phyloP scores from a whole-genome alignment of 2,113 vertebrate genomes.

The Cardinalis cardinalis region DNA sequence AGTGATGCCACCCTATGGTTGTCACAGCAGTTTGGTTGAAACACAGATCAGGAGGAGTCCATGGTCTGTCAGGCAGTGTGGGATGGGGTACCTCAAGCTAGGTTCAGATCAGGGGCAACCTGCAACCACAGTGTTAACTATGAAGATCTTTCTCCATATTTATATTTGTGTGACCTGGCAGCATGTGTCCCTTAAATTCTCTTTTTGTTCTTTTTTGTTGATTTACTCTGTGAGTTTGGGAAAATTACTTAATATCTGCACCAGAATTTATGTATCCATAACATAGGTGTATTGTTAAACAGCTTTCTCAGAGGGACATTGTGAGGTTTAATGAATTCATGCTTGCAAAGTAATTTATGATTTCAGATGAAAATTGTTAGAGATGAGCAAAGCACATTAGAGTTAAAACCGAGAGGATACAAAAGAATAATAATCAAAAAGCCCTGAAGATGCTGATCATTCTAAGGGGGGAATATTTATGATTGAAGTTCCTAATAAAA shows the following conservation, averaged over 20 bases:
- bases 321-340: slow-evolving; percentile 22
- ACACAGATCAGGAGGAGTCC: background rate
- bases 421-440: background rate
- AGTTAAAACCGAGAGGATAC: background rate
- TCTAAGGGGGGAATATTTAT: background rate
- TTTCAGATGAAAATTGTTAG: slow-evolving; percentile 18
- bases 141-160: background rate
- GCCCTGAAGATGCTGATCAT: background rate
- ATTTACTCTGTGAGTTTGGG: background rate
- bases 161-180: background rate
- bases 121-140: background rate
- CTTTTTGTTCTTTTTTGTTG: background rate
- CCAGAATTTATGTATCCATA: background rate
- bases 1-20: background rate
- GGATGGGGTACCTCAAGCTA: background rate
- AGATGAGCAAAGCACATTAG: background rate
- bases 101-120: background rate
- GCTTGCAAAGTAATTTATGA: slow-evolving; percentile 27
- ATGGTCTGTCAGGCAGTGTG: background rate
- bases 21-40: background rate
- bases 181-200: background rate
- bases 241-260: background rate
- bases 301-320: background rate
- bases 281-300: background rate
- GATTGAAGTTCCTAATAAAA: background rate